A percentile compares a stretch with the other conserved stretches of the same genome.
Evolutionary conservation across 2,113 vertebrate species (phyloP).

Genomic region (Oenanthe oenanthe): DNA sequence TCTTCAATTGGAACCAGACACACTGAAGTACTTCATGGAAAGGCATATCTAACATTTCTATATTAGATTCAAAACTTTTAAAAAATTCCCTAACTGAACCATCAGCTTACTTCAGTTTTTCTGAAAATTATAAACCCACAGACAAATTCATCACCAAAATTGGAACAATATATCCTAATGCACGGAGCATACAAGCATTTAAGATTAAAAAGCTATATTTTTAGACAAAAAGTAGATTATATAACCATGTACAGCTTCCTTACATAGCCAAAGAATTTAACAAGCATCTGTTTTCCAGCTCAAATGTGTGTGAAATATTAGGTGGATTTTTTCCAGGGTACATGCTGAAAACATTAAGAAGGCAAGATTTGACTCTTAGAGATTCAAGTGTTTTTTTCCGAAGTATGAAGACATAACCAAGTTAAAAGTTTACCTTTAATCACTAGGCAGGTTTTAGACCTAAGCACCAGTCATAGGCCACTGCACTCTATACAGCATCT

Average conservation of each 20-base stretch:
- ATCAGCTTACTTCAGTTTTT: not conserved
- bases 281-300: constrained; percentile 71
- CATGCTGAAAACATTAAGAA: constrained; percentile 67
- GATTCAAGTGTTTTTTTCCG: constrained; percentile 24
- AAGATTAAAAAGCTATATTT: constrained; percentile 30
- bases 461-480: not conserved
- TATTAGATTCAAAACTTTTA: not conserved
- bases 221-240: constrained; percentile 53
- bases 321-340: constrained; percentile 63
- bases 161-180: not conserved
- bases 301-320: constrained; percentile 67
- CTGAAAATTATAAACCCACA: constrained; percentile 5
- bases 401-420: constrained; percentile 43
- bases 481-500: not conserved
- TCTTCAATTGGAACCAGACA: constrained; percentile 47
- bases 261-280: constrained; percentile 68
- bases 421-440: constrained; percentile 39
- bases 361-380: constrained; percentile 26
- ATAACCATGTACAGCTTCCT: constrained; percentile 58
- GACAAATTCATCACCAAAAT: not conserved
- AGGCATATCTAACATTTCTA: not conserved
- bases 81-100: not conserved
- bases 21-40: not conserved
- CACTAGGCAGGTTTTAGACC: not conserved
- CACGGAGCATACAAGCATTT: constrained; percentile 9